Conservation (phyloP, 2,113 vertebrate genomes). For the Pimephales promelas region DNA sequence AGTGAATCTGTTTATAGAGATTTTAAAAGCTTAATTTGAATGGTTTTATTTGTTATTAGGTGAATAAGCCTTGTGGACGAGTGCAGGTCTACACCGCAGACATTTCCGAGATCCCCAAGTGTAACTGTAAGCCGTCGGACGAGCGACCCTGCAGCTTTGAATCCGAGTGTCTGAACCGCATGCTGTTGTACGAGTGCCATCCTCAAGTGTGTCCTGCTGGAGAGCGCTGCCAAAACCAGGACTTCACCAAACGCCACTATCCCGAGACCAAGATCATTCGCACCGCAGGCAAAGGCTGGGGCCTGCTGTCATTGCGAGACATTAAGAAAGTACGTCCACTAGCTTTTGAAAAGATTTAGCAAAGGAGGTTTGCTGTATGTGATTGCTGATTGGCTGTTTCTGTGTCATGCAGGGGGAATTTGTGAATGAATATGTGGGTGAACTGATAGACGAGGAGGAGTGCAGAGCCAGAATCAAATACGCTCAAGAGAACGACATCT, state of each 20-base stretch:
- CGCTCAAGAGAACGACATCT: slow-evolving; percentile 96
- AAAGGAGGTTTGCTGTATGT: background rate
- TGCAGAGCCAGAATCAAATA: slow-evolving; percentile 90
- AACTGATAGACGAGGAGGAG: slow-evolving; percentile 96
- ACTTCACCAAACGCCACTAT: slow-evolving; percentile 95
- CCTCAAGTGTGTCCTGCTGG: slow-evolving; percentile 92
- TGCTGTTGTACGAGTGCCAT: slow-evolving; percentile 98
- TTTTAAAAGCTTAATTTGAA: background rate
- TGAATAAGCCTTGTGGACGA: slow-evolving; percentile 91
- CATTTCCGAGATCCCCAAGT: slow-evolving; percentile 95
- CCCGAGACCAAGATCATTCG: slow-evolving; percentile 95
- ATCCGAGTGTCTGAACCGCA: slow-evolving; percentile 94
- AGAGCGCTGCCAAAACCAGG: slow-evolving; percentile 91
- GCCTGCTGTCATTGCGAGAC: slow-evolving; percentile 87
- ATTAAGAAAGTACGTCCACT: slow-evolving; percentile 88
- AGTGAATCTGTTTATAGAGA: background rate
- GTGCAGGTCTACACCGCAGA: slow-evolving; percentile 96
- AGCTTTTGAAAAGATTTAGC: background rate
- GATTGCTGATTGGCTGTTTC: background rate
- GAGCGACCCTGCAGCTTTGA: slow-evolving; percentile 93
- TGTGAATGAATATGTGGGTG: slow-evolving; percentile 96
- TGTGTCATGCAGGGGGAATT: slow-evolving; percentile 86
- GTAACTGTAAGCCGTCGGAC: slow-evolving; percentile 92
- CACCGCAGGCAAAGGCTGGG: slow-evolving; percentile 95
- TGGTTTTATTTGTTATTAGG: slow-evolving; percentile 68